Conservation (phyloP, 2,888 invertebrate genomes). For the Synanthedon tipuliformis region DNA sequence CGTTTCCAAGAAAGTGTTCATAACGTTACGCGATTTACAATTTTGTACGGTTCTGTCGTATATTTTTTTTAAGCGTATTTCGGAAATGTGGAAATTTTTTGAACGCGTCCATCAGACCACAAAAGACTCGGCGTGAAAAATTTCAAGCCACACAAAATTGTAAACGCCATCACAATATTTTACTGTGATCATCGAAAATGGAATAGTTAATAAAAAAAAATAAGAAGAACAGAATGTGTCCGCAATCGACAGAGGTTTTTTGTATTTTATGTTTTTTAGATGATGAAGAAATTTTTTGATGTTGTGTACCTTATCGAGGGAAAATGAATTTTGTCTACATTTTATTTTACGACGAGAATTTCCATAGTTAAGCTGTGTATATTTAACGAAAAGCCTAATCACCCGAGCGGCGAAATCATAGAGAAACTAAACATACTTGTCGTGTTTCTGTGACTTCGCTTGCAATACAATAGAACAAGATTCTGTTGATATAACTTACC, state of each 20-base stretch:
- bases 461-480: constrained; percentile 58
- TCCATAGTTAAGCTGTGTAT: constrained; percentile 66
- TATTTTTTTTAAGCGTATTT: constrained; percentile 36
- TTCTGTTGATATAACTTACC: constrained; percentile 37
- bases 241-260: constrained; percentile 45
- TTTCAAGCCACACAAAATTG: constrained; percentile 23
- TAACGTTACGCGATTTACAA: constrained; percentile 19
- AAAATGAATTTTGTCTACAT: constrained; percentile 50
- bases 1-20: constrained; percentile 70
- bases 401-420: constrained; percentile 19
- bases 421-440: constrained; percentile 9
- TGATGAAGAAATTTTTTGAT: constrained; percentile 52
- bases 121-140: constrained; percentile 16
- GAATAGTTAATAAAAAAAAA: constrained; percentile 43
- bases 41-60: constrained; percentile 24
- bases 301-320: constrained; percentile 30
- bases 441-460: constrained; percentile 23
- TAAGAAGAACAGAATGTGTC: constrained; percentile 44
- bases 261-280: constrained; percentile 55
- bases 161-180: constrained; percentile 24
- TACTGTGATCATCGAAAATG: constrained; percentile 63
- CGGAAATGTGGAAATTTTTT: constrained; percentile 35
- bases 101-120: constrained; percentile 27
- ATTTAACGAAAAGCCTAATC: constrained; percentile 54
- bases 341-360: constrained; percentile 54